Conservation (phyloP, 2,113 vertebrate genomes). For the Ifrita kowaldi region DNA sequence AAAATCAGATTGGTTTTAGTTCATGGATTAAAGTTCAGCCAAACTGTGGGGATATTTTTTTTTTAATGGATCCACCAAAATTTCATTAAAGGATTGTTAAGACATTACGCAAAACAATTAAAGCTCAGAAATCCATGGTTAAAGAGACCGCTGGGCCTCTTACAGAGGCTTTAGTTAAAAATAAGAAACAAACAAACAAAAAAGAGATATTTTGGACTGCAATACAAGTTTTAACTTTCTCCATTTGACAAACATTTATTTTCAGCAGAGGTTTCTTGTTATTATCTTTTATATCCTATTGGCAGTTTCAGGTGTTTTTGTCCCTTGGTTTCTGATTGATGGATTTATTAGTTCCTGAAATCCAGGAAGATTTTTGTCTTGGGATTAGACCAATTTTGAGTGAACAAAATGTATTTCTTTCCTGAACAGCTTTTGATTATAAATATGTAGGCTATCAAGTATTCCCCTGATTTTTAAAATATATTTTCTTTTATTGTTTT, state of each 20-base stretch:
- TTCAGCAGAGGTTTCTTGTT: not conserved
- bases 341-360: constrained; percentile 30
- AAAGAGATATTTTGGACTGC: not conserved
- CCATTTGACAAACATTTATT: not conserved
- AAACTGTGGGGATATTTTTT: not conserved
- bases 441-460: not conserved
- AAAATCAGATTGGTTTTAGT: constrained; percentile 1
- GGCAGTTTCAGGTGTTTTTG: not conserved
- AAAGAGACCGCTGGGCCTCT: not conserved
- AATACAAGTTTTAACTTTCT: not conserved
- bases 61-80: not conserved
- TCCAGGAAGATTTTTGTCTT: constrained; percentile 10
- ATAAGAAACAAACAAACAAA: not conserved
- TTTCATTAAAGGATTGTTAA: not conserved
- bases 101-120: not conserved
- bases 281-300: not conserved
- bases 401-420: not conserved
- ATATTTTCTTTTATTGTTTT: not conserved
- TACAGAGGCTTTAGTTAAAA: not conserved
- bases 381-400: constrained; percentile 5
- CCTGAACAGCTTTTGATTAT: not conserved
- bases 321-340: constrained; percentile 3
- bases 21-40: not conserved
- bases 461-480: not conserved
- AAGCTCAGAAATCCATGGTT: not conserved